Evolutionary conservation across 1,140 invertebrate species (phyloP).

Genomic region (Caenorhabditis briggsae): DNA sequence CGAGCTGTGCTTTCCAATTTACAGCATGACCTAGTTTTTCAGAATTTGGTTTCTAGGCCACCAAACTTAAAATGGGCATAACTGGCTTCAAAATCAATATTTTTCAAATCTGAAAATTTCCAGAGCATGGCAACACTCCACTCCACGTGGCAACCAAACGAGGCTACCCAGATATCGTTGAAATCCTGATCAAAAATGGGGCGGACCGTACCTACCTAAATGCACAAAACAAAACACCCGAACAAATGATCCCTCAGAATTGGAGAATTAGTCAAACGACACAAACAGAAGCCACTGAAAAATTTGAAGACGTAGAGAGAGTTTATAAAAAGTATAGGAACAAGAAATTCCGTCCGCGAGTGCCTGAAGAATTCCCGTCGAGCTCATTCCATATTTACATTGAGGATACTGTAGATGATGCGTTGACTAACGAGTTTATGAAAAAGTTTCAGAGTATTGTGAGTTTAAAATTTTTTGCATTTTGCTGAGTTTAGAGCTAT

Average conservation of each 20-base stretch:
- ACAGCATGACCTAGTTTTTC: no score
- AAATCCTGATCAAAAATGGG: conserved; percentile 26
- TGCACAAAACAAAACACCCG: not conserved
- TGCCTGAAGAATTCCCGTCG: not conserved
- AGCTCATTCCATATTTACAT: not conserved
- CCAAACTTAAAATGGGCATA: not conserved
- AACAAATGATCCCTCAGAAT: not conserved
- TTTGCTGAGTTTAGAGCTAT: no score
- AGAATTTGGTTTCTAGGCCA: no score
- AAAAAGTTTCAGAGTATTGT: not conserved
- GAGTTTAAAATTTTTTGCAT: not conserved
- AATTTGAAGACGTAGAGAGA: not conserved
- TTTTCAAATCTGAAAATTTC: not conserved
- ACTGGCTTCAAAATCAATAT: not conserved
- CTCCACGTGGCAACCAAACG: not conserved
- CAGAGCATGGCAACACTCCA: not conserved
- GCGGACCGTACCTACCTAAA: not conserved
- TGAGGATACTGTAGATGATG: not conserved
- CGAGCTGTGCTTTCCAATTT: no score
- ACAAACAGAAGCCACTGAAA: not conserved
- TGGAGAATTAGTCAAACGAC: not conserved
- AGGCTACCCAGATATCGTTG: not conserved
- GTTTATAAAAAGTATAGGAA: not conserved
- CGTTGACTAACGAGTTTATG: not conserved
- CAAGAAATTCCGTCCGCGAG: not conserved